Evolutionary conservation across 2,113 vertebrate genomes (phyloP), one percentile per base, ranked within the genome.

Genomic region (Pongo pygmaeus): DNA sequence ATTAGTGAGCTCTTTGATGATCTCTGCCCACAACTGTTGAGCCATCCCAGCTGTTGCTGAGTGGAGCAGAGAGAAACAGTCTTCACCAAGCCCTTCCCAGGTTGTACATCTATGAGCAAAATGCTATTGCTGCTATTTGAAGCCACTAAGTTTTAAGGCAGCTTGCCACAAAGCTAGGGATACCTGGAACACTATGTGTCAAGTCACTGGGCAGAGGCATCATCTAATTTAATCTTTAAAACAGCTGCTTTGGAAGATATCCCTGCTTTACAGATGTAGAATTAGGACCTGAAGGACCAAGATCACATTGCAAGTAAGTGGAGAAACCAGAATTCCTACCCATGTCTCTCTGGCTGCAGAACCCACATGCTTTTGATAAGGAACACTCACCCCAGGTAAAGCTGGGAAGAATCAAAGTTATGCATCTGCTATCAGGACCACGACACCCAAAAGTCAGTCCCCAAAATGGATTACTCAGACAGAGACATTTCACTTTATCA

Each of bases 251-350:
- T 4, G 17, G 17, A 20, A 83, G 38, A 12, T 8, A 11, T 46
- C 25, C n/a, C 59, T 8, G 2, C 27, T 16, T 38, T 32, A 18
- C 0, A 48, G 69, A 30, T 1, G 12, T 0, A 23, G 43, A 74
- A 20, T 30, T 23, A 46, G n/a, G n/a, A 30, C 57, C 55, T 61
- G 25, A 67, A 16, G 11, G 35, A 23, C 38, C 20, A 23, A 79
- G 35, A 59, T 72, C 70, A 32, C 22, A 3, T 0, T 8, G 74
- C 57, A 30, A 43, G 18, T 8, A 11, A 22, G 64, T 1, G 2
- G 38, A 81, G 61, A 79, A 70, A 27, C n/a, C n/a, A 27, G 57
- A 35, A 48, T 27, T 55, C 72, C 50, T 13, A 5, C 22, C 61
- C 59, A 16, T 0, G 27, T 22, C 50, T 69, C 46, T 81, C 48